A percentile compares a stretch with the other conserved stretches of the same genome.
phyloP scores from a whole-genome alignment of 2,797 vertebrate species.

The Schizopygopsis malacanthus region DNA sequence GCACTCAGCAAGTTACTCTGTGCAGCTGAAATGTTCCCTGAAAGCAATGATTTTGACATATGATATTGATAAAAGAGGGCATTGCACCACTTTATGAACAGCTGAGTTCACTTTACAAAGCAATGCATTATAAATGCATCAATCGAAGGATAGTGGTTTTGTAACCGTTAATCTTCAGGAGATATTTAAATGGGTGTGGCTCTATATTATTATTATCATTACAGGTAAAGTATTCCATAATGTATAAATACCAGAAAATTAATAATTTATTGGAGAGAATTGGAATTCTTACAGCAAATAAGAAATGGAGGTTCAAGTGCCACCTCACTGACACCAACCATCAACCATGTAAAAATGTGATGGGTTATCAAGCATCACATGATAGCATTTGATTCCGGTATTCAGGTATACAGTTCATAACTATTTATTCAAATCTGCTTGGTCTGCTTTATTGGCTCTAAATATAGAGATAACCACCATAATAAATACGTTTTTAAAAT shows the following conservation, averaged over 20 bases:
- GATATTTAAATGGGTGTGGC: not conserved
- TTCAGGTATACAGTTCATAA: not conserved
- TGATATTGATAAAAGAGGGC: constrained; percentile 8
- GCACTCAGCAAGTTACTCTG: not conserved
- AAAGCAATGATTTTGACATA: constrained; percentile 29
- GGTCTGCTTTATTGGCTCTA: not conserved
- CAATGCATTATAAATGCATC: not conserved
- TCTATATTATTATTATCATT: not conserved
- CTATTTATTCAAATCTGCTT: not conserved
- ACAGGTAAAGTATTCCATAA: not conserved
- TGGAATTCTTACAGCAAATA: not conserved
- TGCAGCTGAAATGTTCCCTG: constrained; percentile 22
- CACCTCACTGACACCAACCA: not conserved
- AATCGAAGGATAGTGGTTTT: not conserved
- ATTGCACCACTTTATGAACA: not conserved
- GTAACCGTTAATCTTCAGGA: not conserved
- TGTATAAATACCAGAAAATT: not conserved
- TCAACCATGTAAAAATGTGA: not conserved
- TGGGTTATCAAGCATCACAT: too few species aligned
- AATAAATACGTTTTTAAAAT: not conserved
- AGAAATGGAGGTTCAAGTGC: not conserved
- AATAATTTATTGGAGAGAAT: not conserved
- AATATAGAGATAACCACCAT: not conserved
- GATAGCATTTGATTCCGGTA: too few species aligned
- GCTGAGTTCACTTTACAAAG: not conserved